phyloP scores from a whole-genome alignment of 2,113 vertebrate genomes.

The Nesogale talazaci region DNA sequence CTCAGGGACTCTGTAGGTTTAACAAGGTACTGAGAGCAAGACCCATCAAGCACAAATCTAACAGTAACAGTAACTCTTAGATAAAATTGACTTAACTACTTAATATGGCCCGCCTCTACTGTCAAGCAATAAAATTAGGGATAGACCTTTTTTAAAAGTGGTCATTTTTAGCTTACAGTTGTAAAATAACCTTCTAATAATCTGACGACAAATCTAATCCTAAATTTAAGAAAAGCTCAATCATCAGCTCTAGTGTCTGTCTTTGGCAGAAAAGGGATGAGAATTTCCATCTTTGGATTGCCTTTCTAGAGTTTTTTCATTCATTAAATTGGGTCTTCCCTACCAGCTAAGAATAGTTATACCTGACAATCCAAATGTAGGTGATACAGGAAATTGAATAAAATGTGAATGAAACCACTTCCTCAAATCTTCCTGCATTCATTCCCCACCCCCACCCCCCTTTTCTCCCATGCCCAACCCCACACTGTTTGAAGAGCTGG shows the following conservation, averaged over 20 bases:
- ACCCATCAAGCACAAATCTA: neutral
- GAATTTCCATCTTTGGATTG: neutral
- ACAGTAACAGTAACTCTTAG: neutral
- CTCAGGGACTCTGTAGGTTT: neutral
- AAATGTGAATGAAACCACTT: neutral
- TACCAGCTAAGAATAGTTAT: neutral
- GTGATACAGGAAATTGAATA: slow-evolving; percentile 31
- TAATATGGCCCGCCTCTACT: neutral
- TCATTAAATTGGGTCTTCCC: neutral
- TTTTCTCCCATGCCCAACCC: neutral
- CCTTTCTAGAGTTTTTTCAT: neutral
- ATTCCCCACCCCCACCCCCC: neutral
- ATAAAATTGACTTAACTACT: slow-evolving; percentile 2
- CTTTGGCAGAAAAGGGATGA: neutral
- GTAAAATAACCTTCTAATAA: neutral
- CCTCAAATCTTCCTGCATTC: neutral
- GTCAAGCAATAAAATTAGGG: slow-evolving; percentile 21
- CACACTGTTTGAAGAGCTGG: neutral
- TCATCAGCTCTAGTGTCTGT: neutral
- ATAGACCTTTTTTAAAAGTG: neutral
- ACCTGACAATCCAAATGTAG: neutral
- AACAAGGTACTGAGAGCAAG: neutral
- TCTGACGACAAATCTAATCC: neutral
- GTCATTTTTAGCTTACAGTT: neutral
- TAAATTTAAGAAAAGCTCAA: slow-evolving; percentile 26